Conservation (phyloP, 2,113 vertebrate genomes). For the Rhea pennata region DNA sequence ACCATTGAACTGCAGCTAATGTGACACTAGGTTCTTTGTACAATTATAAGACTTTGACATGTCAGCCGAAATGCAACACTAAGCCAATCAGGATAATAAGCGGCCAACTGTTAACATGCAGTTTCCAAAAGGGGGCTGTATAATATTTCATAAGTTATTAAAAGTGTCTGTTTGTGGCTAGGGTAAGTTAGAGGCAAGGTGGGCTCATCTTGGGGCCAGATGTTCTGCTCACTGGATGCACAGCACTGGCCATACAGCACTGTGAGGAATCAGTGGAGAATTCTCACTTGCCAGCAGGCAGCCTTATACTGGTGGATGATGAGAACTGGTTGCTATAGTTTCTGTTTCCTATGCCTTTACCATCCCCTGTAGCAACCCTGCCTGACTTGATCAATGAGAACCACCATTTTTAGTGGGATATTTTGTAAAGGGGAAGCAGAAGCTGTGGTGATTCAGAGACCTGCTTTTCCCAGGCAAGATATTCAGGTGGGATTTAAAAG, state of each 20-base stretch:
- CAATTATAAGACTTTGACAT: background rate
- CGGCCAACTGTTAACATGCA: fast-evolving
- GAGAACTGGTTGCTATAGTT: background rate
- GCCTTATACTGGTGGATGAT: background rate
- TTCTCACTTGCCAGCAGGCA: background rate
- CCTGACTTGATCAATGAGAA: background rate
- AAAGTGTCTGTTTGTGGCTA: background rate
- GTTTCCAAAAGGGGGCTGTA: background rate
- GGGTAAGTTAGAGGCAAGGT: background rate
- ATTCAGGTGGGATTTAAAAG: background rate
- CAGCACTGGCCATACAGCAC: background rate
- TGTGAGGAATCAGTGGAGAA: background rate
- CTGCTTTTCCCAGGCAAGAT: background rate
- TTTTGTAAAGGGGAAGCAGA: background rate
- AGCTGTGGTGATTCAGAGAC: background rate
- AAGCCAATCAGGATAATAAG: background rate
- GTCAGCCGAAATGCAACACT: slow-evolving; percentile 21
- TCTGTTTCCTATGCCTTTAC: background rate
- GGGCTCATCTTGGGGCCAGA: background rate
- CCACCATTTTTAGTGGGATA: background rate
- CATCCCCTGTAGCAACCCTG: background rate
- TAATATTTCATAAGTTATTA: background rate
- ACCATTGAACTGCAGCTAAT: background rate
- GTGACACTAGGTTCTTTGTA: slow-evolving; percentile 17
- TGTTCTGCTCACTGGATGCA: background rate